Percentiles rank a stretch among this genome's conserved stretches.
phyloP scores from a whole-genome alignment of 1,140 invertebrate species.

The Pentalonia nigronervosa region DNA sequence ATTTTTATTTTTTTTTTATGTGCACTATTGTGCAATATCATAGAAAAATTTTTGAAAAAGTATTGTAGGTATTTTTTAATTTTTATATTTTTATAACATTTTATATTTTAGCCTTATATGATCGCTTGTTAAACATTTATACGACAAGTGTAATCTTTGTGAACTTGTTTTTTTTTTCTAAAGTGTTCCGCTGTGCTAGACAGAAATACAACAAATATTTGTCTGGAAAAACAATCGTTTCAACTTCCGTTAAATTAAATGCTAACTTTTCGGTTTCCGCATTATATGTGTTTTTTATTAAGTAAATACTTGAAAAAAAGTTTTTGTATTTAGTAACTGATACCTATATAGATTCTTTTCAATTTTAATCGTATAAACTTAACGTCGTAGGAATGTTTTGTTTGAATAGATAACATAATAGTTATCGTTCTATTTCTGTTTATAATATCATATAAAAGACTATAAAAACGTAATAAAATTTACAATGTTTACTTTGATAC shows the following conservation, averaged over 20 bases:
- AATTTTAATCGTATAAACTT: neutral
- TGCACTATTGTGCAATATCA: neutral
- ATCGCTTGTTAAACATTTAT: neutral
- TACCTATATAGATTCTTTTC: neutral
- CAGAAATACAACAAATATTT: too few relatives aligned
- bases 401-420: neutral
- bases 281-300: too few relatives aligned
- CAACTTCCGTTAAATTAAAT: neutral
- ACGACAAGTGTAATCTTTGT: too few relatives aligned
- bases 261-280: neutral
- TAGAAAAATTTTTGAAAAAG: neutral
- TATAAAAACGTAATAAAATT: slow-evolving; percentile 41
- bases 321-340: neutral
- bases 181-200: too few relatives aligned
- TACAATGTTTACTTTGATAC: slow-evolving; percentile 37
- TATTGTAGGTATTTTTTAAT: too few relatives aligned
- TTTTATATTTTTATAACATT: neutral
- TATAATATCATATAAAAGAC: neutral
- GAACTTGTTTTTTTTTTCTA: too few relatives aligned
- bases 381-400: neutral
- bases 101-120: neutral
- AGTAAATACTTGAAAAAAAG: neutral
- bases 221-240: too few relatives aligned
- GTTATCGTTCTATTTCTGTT: neutral
- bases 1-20: neutral